Evolutionary conservation across 2,888 invertebrate genomes (phyloP).

Genomic region (Drosophila diplacantha): DNA sequence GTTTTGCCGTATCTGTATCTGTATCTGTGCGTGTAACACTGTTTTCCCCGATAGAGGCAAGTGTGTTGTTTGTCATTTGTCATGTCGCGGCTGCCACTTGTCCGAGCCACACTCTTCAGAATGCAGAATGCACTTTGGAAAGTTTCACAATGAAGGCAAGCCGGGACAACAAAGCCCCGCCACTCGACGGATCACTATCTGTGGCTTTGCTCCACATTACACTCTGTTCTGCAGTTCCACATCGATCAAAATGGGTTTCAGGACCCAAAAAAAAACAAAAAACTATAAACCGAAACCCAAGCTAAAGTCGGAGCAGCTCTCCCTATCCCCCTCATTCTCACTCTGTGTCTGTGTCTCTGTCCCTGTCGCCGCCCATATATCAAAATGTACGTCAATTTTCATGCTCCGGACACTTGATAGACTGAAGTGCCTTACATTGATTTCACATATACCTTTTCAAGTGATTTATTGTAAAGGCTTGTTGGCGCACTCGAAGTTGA

Average conservation of each 20-base stretch:
- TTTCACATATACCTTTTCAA: slow-evolving; percentile 71
- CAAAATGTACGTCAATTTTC: slow-evolving; percentile 72
- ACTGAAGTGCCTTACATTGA: slow-evolving; percentile 75
- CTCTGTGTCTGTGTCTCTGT: too few species aligned
- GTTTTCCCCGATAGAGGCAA: slow-evolving; percentile 41
- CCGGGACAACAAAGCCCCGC: slow-evolving; percentile 3
- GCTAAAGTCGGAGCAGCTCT: slow-evolving; percentile 14
- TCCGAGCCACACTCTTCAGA: slow-evolving; percentile 34
- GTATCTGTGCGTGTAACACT: slow-evolving; percentile 38
- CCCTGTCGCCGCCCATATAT: slow-evolving; percentile 53
- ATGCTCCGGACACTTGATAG: slow-evolving; percentile 70
- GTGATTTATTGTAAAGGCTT: slow-evolving; percentile 76
- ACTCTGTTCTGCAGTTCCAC: slow-evolving; percentile 24
- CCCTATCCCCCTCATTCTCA: too few species aligned
- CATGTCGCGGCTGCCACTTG: slow-evolving; percentile 59
- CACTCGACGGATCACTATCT: slow-evolving; percentile 36
- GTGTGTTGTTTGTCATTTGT: slow-evolving; percentile 63
- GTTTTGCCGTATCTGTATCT: slow-evolving; percentile 20
- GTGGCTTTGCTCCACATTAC: slow-evolving; percentile 46
- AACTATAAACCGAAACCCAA: slow-evolving; percentile 2
- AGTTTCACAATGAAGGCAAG: slow-evolving; percentile 41
- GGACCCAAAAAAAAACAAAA: not conserved
- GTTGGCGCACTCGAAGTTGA: slow-evolving; percentile 64
- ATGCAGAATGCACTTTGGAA: slow-evolving; percentile 63
- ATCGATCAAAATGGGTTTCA: slow-evolving; percentile 51